phyloP scores from a whole-genome alignment of 2,113 vertebrate species.

The Apodemus sylvaticus region DNA sequence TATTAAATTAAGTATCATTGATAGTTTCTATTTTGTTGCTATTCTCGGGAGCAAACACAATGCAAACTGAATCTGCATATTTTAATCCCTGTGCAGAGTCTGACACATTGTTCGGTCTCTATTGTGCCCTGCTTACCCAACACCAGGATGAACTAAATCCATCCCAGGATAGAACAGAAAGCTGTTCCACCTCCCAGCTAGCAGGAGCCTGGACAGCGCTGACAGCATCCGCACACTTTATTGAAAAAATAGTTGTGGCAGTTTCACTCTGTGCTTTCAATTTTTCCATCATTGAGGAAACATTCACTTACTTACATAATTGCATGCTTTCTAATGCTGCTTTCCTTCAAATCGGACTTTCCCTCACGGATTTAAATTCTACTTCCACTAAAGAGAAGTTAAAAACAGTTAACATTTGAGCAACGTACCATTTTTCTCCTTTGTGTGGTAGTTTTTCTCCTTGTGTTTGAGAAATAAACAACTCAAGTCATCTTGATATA shows the following conservation, averaged over 20 bases:
- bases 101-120: neutral
- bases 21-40: slow-evolving; percentile 48
- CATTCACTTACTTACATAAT: slow-evolving; percentile 76
- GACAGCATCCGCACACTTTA: slow-evolving; percentile 20
- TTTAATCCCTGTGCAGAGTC: slow-evolving; percentile 39
- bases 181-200: neutral
- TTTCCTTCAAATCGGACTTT: slow-evolving; percentile 76
- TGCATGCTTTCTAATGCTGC: slow-evolving; percentile 73
- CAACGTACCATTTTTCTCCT: slow-evolving; percentile 70
- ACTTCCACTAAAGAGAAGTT: slow-evolving; percentile 72
- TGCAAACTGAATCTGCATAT: slow-evolving; percentile 49
- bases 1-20: slow-evolving; percentile 52
- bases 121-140: neutral
- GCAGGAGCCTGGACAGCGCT: neutral
- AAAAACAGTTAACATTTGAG: slow-evolving; percentile 78
- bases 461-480: slow-evolving; percentile 75
- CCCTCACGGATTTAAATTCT: slow-evolving; percentile 71
- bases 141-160: slow-evolving; percentile 56
- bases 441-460: slow-evolving; percentile 68
- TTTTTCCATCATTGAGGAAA: slow-evolving; percentile 76
- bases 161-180: neutral
- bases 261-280: slow-evolving; percentile 69
- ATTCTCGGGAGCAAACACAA: slow-evolving; percentile 46
- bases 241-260: slow-evolving; percentile 66
- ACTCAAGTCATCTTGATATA: slow-evolving; percentile 72